Base-by-base conservation (phyloP, 1,140 invertebrate genomes). In the Drosophila ficusphila region DNA sequence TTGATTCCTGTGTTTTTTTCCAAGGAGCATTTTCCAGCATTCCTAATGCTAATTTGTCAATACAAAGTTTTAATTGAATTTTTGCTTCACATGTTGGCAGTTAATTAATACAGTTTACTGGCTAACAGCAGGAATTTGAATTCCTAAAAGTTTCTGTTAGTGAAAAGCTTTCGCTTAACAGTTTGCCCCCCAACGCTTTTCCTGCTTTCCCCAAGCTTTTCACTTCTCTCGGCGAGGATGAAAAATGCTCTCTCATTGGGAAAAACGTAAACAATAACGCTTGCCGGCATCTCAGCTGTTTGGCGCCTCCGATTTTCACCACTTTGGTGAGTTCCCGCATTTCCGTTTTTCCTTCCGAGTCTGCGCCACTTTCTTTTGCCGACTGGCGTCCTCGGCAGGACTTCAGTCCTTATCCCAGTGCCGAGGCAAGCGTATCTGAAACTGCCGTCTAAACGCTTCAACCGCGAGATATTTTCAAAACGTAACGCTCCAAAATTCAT, bases 321-420 rank as follows among this genome's bases (percentile, higher is more conserved):
- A 38, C 51, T 38, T 68, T 77, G 81, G 77, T 86, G 81, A 65
- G 18, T 67, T 65, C 31, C 25, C 7, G 12, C 4, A n/a, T 61
- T 46, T 72, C 57, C 57, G 70, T 61, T 51, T 36, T 11, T 27
- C 38, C 6, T 57, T 31, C 14, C 39, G 34, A 62, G 58, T 58
- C 58, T 67, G 82, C 72, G 73, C 61, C 82, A 61, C 64, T 54
- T 69, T 58, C 53, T 65, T 88, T 61, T 12, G 56, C 60, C 42
- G 73, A 65, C 61, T 16, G 31, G 29, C 42, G 33, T 19, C 57
- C 57, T 53, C 46, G 67, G 49, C 46, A 47, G 53, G 75, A 33
- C 52, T 23, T 77, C 54, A 86, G 82, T 86, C 82, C 77, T 82
- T 78, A 74, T 82, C 75, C 64, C 53, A 70, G 60, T 77, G 82